Conservation (phyloP, 2,797 vertebrate genomes). For the Onychomys leucogaster region DNA sequence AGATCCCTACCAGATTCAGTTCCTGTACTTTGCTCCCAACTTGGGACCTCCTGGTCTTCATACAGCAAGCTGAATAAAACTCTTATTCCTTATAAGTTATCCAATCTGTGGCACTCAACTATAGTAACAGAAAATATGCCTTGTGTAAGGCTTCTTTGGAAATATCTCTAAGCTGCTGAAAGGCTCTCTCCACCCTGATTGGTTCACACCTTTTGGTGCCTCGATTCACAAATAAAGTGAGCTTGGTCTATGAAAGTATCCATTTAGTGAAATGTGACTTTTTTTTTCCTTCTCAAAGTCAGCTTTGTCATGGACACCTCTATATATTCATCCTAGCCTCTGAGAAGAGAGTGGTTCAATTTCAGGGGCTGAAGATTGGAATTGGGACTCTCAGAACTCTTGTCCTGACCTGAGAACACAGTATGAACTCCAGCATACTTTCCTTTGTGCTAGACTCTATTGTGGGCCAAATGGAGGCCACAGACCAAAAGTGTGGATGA, state of each 20-base stretch:
- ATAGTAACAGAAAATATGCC: background rate
- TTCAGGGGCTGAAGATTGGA: background rate
- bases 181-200: background rate
- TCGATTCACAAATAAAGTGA: background rate
- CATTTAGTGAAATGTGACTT: background rate
- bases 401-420: background rate
- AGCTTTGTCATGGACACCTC: background rate
- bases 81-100: background rate
- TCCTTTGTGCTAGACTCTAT: background rate
- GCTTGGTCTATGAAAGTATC: background rate
- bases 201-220: background rate
- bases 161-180: constrained; percentile 8
- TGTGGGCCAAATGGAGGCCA: background rate
- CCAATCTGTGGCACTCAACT: background rate
- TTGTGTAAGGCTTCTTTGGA: background rate
- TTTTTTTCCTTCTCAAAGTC: background rate
- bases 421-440: background rate
- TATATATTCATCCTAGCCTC: background rate
- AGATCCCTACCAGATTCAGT: background rate
- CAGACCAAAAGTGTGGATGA: background rate
- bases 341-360: background rate
- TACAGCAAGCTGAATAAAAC: background rate
- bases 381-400: background rate
- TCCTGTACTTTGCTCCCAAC: background rate
- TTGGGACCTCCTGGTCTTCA: background rate